Conservation (phyloP, 2,888 invertebrate genomes). For the Himalopsyche anomala region DNA sequence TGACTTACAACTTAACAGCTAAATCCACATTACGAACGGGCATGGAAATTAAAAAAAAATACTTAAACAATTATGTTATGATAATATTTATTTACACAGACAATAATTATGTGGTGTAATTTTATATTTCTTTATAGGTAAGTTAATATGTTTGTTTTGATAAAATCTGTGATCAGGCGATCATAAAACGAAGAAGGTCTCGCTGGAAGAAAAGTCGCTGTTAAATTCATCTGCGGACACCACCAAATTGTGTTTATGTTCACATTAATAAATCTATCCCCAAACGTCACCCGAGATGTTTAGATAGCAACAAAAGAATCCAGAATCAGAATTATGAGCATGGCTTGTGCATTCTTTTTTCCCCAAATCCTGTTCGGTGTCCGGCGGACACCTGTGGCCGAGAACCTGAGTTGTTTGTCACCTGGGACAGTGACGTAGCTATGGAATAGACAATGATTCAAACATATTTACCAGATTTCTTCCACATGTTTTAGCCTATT, state of each 20-base stretch:
- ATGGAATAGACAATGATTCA: no score
- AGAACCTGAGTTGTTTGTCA: constrained; percentile 50
- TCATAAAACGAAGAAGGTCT: no score
- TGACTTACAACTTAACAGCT: no score
- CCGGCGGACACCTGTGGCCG: constrained; percentile 63
- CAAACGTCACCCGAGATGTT: constrained; percentile 64
- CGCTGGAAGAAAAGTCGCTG: background rate
- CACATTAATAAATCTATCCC: constrained; percentile 64
- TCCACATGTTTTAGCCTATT: no score
- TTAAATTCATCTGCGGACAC: constrained; percentile 57
- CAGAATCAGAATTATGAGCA: constrained; percentile 63
- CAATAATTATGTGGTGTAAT: no score
- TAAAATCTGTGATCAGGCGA: no score
- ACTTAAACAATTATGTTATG: no score
- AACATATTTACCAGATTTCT: no score
- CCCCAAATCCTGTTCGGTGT: constrained; percentile 57
- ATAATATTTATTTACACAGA: no score
- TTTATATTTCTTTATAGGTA: background rate
- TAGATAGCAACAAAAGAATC: constrained; percentile 64
- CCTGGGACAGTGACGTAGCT: constrained; percentile 53
- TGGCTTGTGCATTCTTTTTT: constrained; percentile 57
- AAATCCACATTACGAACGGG: no score
- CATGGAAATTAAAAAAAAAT: no score
- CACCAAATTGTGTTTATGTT: constrained; percentile 65
- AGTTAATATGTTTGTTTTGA: background rate